Conservation (phyloP, 2,888 invertebrate species). For the Cryptus armator region DNA sequence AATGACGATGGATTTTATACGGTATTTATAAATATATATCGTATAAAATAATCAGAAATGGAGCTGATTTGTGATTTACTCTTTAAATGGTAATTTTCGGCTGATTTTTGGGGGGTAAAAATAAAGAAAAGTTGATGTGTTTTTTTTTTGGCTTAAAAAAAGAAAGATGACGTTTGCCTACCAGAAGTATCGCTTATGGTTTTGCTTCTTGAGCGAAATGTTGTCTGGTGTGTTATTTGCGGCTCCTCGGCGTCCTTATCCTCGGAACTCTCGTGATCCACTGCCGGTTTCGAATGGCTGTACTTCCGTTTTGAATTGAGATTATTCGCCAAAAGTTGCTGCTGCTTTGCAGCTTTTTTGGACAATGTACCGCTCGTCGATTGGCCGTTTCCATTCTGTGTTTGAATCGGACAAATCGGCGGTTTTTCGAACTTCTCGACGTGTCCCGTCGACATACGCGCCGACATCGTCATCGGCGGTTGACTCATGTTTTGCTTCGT, state of each 20-base stretch:
- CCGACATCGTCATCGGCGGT: slow-evolving; percentile 81
- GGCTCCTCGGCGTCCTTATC: slow-evolving; percentile 91
- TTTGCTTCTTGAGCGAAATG: slow-evolving; percentile 94
- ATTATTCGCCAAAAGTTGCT: slow-evolving; percentile 87
- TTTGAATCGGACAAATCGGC: slow-evolving; percentile 71
- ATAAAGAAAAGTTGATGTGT: slow-evolving; percentile 2
- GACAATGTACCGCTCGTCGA: slow-evolving; percentile 85
- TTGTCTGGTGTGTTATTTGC: slow-evolving; percentile 78
- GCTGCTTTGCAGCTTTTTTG: slow-evolving; percentile 94
- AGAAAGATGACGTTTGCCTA: slow-evolving; percentile 76
- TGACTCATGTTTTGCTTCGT: slow-evolving; percentile 86
- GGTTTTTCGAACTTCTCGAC: slow-evolving; percentile 82
- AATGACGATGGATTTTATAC: too few relatives aligned
- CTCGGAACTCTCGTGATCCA: slow-evolving; percentile 93
- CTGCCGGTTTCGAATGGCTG: slow-evolving; percentile 86
- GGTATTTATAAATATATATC: too few relatives aligned
- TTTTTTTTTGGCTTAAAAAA: background rate
- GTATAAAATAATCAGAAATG: too few relatives aligned
- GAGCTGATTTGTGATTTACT: too few relatives aligned
- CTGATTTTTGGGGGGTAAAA: too few relatives aligned
- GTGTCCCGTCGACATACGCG: slow-evolving; percentile 82
- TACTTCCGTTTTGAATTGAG: slow-evolving; percentile 81
- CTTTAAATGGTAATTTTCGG: too few relatives aligned
- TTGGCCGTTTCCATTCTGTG: slow-evolving; percentile 77
- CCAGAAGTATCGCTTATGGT: slow-evolving; percentile 95